Evolutionary conservation across 2,888 invertebrate genomes (phyloP).

Genomic region (Serrognathus titanus): DNA sequence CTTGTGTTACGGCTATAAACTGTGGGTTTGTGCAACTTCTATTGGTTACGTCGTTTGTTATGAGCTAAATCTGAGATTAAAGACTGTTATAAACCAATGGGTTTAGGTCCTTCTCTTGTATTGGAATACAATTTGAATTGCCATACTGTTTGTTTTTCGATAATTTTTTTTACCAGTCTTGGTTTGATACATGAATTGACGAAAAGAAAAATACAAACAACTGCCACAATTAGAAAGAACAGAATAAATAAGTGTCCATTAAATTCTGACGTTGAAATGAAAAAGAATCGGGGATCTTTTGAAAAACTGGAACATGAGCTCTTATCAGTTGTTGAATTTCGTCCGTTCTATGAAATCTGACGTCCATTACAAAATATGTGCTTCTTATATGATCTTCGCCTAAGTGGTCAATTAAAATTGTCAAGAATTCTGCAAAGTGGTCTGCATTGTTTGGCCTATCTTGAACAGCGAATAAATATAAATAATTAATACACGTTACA

Average conservation of each 20-base stretch:
- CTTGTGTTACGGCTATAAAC: constrained; percentile 33
- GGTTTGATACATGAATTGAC: constrained; percentile 7
- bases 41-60: constrained; percentile 31
- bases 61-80: constrained; percentile 24
- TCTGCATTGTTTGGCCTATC: too few species aligned
- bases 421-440: too few species aligned
- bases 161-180: constrained; percentile 19
- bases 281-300: constrained; percentile 11
- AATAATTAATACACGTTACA: too few species aligned
- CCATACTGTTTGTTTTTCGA: constrained; percentile 15
- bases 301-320: too few species aligned
- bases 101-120: constrained; percentile 17
- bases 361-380: too few species aligned
- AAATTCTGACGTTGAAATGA: neutral
- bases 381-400: too few species aligned
- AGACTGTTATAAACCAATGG: constrained; percentile 20
- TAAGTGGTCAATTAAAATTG: too few species aligned
- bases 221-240: constrained; percentile 15
- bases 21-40: constrained; percentile 31
- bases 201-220: constrained; percentile 8
- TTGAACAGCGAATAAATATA: too few species aligned
- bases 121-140: constrained; percentile 5
- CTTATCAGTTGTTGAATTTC: too few species aligned
- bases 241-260: constrained; percentile 9
- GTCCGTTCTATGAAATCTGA: too few species aligned